Conservation (phyloP, 2,888 invertebrate genomes). For the Drosophila paracracens region DNA sequence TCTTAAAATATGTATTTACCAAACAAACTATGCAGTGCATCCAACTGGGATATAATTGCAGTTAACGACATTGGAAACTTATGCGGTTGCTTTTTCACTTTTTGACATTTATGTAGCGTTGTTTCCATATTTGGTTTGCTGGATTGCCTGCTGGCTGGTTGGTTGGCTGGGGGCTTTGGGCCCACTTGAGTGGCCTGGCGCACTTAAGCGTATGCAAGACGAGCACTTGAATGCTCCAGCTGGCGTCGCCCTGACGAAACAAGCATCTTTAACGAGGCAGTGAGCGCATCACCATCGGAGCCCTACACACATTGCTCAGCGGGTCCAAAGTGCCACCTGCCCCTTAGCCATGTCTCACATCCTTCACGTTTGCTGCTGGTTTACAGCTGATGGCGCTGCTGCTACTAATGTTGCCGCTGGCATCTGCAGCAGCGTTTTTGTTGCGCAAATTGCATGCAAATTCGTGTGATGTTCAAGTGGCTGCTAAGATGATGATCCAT, state of each 20-base stretch:
- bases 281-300: constrained; percentile 6
- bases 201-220: constrained; percentile 59
- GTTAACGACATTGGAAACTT: constrained; percentile 57
- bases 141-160: constrained; percentile 7
- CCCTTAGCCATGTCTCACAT: constrained; percentile 26
- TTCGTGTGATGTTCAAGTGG: constrained; percentile 76
- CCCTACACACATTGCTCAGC: constrained; percentile 51
- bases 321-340: constrained; percentile 39
- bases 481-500: constrained; percentile 68
- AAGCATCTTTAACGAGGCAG: constrained; percentile 56
- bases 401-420: constrained; percentile 36
- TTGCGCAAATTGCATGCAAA: constrained; percentile 75
- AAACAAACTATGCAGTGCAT: constrained; percentile 1
- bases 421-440: constrained; percentile 55
- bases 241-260: constrained; percentile 53
- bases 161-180: constrained; percentile 13
- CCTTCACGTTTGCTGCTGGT: constrained; percentile 32
- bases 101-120: constrained; percentile 61
- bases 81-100: constrained; percentile 59
- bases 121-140: constrained; percentile 15
- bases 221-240: constrained; percentile 27
- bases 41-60: constrained; percentile 52
- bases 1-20: constrained; percentile 20
- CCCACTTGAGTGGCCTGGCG: constrained; percentile 48
- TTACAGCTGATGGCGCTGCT: constrained; percentile 5